Evolutionary conservation across 37 sponge, comb jelly and placozoan genomes (phyloP), one percentile per base, ranked within the genome.

Genomic region (Crambe crambe): DNA sequence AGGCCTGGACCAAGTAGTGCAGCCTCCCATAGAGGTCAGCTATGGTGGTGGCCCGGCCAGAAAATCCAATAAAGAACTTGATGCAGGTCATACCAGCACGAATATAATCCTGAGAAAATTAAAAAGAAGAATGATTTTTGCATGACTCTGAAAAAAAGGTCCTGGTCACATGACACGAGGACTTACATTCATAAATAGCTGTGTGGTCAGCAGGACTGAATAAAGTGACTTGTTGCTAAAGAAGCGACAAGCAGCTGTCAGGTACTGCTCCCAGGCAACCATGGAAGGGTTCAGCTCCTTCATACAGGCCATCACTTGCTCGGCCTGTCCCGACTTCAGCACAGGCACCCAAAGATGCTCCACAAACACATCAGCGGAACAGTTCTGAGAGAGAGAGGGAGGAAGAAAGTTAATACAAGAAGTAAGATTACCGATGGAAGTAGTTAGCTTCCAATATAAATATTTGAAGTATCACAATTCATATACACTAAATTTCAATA

Each of bases 21-120:
- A 67, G 78, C 3, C 89, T 80, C 2, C 47, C 27, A 38, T 62
- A 74, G 56, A 95, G 91, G 35, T 90, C 95, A 23, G 43, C 36
- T 1, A 87, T 75, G 51, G 81, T 84, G 15, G 84, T 89, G 0
- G 63, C 21, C 0, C 75, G 77, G 6, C 95, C 95, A 57, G 69
- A 40, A 18, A 77, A 77, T 23, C 95, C 95, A 62, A 86, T 88
- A 67, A 80, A 95, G 83, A 95, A 95, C 79, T 90, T 95, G 85
- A 91, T 95, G 58, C 95, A 90, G 0, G 95, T 95, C 83, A 90
- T 68, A 39, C 83, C 89, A 77, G 92, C 92, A 37, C 95, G 73
- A 34, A 95, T 69, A 59, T 74, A 88, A 73, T 95, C 95, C 95
- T 95, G 44, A 1, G 32, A 37, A 60, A 29, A 58, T 3, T 47